Evolutionary conservation across 2,888 invertebrate species (phyloP), one percentile per base, ranked within the genome.

Genomic region (Lasius platythorax): DNA sequence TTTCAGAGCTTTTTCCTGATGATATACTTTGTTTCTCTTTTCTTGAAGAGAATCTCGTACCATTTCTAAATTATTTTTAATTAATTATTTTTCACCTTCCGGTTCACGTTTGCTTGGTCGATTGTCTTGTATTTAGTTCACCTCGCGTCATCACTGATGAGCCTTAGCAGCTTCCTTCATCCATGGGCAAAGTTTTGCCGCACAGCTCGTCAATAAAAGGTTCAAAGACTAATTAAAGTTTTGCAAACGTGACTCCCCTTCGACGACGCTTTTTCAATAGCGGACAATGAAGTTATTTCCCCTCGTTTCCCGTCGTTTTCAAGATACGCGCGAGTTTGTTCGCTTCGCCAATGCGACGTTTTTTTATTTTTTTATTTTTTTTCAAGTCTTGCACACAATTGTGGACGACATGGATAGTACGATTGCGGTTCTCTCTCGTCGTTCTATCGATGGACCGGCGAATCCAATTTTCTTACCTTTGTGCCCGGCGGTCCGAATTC

Each of bases 171-270:
- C 74, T 73, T 53, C 30, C 37, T 73, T 40, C 58, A 18, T 53
- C 43, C n/a, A 37, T 66, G 75, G 53, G 74, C 79, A 76, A 89
- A 91, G 86, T 92, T 91, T 86, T 84, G 64, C 72, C 83, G 50
- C 40, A 78, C 73, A 87, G 85, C 90, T 89, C 88, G 91, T 91
- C 92, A 92, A 92, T 92, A 91, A 91, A 85, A 91, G 73, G 61
- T 90, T 89, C 85, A 79, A 79, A 85, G 91, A 91, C 86, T 93
- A 92, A 93, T 93, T 92, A 92, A 93, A 93, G 90, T 93, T 93
- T 91, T 86, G 91, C 78, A 86, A 90, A 90, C 87, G 78, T 61
- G 83, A 75, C 85, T 82, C 85, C 8, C 30, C 46, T 33, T 46
- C 40, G 74, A 84, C 66, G 23, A 75, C 61, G 56, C 64, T 78